These are phyloP conservation scores for Belgica antarctica DNA, from an alignment of 2,888 invertebrate genomes.

Conservation along the genomic window DNA sequence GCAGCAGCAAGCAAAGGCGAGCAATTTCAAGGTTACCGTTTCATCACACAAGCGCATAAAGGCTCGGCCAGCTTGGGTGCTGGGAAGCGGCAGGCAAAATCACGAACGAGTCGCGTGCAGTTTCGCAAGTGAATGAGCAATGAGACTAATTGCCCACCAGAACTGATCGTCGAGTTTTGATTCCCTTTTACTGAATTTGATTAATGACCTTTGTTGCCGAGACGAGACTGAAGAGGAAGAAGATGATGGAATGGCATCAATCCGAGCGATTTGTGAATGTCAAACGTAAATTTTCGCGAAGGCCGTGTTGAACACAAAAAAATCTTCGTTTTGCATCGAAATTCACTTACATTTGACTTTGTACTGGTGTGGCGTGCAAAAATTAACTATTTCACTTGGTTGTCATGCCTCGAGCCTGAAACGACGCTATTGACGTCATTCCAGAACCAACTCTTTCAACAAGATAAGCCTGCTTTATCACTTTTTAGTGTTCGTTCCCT, in stretches of 20 bases:
- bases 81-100: no score
- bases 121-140: no score
- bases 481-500: no score
- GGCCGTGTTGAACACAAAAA: background rate
- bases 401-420: constrained; percentile 12
- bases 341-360: no score
- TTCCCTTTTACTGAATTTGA: constrained; percentile 22
- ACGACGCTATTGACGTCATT: constrained; percentile 29
- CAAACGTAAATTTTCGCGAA: background rate
- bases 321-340: no score
- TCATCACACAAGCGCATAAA: constrained; percentile 35
- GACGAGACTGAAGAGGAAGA: constrained; percentile 14
- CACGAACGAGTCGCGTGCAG: background rate
- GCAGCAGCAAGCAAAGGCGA: background rate
- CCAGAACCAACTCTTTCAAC: background rate
- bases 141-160: background rate
- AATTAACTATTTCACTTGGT: no score
- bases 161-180: no score
- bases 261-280: constrained; percentile 6
- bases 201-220: constrained; percentile 22
- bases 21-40: constrained; percentile 28
- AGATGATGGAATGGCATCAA: background rate
- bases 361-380: no score
- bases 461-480: background rate
- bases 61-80: no score